Percentiles rank a stretch among this genome's conserved stretches.
Conservation (phyloP, 2,888 invertebrate genomes). For the Phlogophora meticulosa region DNA sequence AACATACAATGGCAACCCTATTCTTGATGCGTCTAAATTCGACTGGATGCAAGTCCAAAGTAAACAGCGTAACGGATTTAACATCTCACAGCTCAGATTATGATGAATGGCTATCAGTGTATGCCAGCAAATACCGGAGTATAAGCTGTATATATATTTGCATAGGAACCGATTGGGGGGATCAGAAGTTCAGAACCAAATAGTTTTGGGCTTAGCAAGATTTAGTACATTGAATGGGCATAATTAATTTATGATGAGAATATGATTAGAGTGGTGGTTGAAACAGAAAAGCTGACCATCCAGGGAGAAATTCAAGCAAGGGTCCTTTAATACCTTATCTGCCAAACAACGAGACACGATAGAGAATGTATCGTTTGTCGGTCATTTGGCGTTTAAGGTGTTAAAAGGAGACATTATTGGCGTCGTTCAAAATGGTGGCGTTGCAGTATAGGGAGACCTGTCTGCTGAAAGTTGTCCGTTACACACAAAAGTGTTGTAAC, state of each 20-base stretch:
- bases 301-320: too few relatives aligned
- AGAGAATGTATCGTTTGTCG: too few relatives aligned
- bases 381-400: too few relatives aligned
- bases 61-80: conserved; percentile 65
- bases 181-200: not conserved
- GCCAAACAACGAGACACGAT: too few relatives aligned
- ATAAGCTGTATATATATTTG: conserved; percentile 12
- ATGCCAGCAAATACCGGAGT: conserved; percentile 57
- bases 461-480: too few relatives aligned
- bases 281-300: not conserved
- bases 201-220: not conserved
- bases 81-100: conserved; percentile 42
- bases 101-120: conserved; percentile 49
- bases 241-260: too few relatives aligned
- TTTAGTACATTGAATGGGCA: not conserved
- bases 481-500: too few relatives aligned
- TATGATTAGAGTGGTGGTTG: too few relatives aligned
- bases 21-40: conserved; percentile 62
- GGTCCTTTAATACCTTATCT: too few relatives aligned
- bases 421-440: too few relatives aligned
- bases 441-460: too few relatives aligned
- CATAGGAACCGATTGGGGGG: conserved; percentile 2
- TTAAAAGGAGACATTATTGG: too few relatives aligned
- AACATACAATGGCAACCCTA: conserved; percentile 51
- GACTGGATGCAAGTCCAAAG: conserved; percentile 66